phyloP scores from a whole-genome alignment of 2,797 vertebrate genomes.

The Girardinus metallicus region DNA sequence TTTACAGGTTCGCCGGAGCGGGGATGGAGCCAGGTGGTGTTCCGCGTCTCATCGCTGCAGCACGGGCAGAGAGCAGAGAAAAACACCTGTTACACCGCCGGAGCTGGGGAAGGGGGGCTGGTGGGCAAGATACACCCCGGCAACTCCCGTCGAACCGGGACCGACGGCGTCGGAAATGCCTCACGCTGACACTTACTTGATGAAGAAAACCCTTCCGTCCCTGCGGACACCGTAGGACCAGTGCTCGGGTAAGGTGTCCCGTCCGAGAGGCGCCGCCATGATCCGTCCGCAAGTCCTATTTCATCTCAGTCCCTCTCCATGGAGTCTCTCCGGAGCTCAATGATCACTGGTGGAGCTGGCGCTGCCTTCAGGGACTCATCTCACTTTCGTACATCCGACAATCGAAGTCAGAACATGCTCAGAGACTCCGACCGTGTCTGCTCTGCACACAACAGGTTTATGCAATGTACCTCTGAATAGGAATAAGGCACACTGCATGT shows the following conservation, averaged over 20 bases:
- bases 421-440: background rate
- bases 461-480: too few relatives aligned
- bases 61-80: constrained; percentile 23
- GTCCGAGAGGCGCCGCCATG: constrained; percentile 89
- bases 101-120: background rate
- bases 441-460: background rate
- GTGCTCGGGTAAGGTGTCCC: constrained; percentile 89
- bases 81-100: constrained; percentile 74
- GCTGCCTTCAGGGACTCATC: constrained; percentile 63
- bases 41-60: constrained; percentile 84
- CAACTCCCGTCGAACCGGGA: constrained; percentile 47
- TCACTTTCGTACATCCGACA: constrained; percentile 34
- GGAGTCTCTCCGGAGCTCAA: constrained; percentile 63
- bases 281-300: constrained; percentile 75
- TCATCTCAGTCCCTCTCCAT: constrained; percentile 67
- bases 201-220: constrained; percentile 94
- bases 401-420: background rate
- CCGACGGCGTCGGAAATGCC: constrained; percentile 13
- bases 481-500: background rate
- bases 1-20: constrained; percentile 90
- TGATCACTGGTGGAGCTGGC: constrained; percentile 60
- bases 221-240: constrained; percentile 91
- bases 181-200: constrained; percentile 82
- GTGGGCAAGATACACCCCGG: constrained; percentile 3
- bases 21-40: constrained; percentile 92